These are phyloP conservation scores for Campopleginae sp. DNA, from an alignment of 2,888 invertebrate genomes.

Conservation along the genomic window DNA sequence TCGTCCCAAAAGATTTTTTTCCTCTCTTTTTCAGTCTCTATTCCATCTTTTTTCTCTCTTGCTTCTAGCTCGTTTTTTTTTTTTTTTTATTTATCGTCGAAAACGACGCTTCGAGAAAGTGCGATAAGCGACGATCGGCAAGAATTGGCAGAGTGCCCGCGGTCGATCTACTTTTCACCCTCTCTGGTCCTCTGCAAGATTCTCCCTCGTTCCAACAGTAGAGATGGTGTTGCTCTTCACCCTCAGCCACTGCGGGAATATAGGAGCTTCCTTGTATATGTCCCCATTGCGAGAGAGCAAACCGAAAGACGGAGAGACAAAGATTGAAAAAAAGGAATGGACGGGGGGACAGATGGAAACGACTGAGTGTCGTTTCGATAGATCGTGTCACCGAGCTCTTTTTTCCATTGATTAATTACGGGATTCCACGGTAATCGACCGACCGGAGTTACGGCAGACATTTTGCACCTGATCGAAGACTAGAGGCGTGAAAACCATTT, in stretches of 20 bases:
- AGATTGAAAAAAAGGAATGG: not conserved
- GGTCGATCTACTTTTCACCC: slow-evolving; percentile 56
- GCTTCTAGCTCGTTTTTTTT: slow-evolving; percentile 4
- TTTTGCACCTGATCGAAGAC: slow-evolving; percentile 60
- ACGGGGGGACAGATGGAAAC: slow-evolving; percentile 18
- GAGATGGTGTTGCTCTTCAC: slow-evolving; percentile 35
- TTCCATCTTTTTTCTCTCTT: slow-evolving; percentile 8
- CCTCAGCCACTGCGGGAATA: slow-evolving; percentile 43
- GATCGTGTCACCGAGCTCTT: slow-evolving; percentile 49
- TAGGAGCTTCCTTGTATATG: slow-evolving; percentile 31
- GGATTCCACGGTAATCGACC: slow-evolving; percentile 61
- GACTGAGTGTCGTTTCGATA: slow-evolving; percentile 30
- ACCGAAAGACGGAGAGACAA: slow-evolving; percentile 2
- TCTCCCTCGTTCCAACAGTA: slow-evolving; percentile 5
- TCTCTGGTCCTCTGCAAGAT: slow-evolving; percentile 24
- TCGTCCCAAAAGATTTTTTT: slow-evolving; percentile 32
- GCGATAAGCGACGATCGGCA: slow-evolving; percentile 65
- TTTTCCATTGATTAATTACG: slow-evolving; percentile 65
- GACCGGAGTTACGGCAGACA: slow-evolving; percentile 50
- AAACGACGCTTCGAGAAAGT: slow-evolving; percentile 57
- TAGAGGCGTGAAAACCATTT: slow-evolving; percentile 26
- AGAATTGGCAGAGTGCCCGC: slow-evolving; percentile 66
- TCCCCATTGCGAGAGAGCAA: not conserved
- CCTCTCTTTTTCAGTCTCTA: slow-evolving; percentile 16
- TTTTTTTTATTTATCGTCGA: slow-evolving; percentile 60